Conservation (phyloP, 2,888 invertebrate genomes). For the Liodrosophila aerea region DNA sequence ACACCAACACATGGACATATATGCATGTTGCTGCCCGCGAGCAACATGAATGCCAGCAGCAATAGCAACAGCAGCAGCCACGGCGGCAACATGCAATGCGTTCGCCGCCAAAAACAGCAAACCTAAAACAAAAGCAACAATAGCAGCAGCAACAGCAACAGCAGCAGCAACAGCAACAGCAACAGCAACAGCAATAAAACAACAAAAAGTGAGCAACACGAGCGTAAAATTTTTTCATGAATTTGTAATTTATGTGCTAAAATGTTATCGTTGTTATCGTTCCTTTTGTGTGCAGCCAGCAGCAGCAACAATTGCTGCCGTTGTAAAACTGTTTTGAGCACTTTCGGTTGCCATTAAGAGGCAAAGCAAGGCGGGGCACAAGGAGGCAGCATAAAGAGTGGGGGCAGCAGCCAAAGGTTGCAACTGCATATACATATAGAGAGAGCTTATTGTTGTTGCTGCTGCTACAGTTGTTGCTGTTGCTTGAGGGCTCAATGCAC, state of each 20-base stretch:
- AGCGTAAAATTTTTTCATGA: conserved; percentile 75
- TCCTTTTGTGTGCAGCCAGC: conserved; percentile 58
- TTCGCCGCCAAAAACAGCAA: conserved; percentile 1
- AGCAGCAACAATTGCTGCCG: conserved; percentile 16
- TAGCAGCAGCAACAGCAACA: neutral
- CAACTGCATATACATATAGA: conserved; percentile 34
- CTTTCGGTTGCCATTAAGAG: conserved; percentile 43
- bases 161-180: conserved; percentile 5
- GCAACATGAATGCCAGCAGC: conserved; percentile 70
- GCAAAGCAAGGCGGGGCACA: conserved; percentile 8
- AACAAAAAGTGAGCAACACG: conserved; percentile 61
- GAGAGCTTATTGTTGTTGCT: conserved; percentile 9
- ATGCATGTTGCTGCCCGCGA: conserved; percentile 59
- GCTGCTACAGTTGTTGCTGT: conserved; percentile 12
- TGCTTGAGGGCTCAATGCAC: neutral
- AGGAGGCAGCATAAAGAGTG: neutral
- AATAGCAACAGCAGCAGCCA: conserved; percentile 24
- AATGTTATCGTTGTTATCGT: conserved; percentile 76
- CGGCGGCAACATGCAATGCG: neutral
- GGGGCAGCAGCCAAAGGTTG: conserved; percentile 33
- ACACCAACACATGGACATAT: conserved; percentile 23
- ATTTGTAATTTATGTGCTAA: conserved; percentile 76
- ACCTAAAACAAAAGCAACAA: neutral
- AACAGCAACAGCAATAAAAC: conserved; percentile 9
- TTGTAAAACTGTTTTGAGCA: conserved; percentile 33